Evolutionary conservation across 92 coral and sea anemone genomes (phyloP), one percentile per base, ranked within the genome.

Genomic region (Anthopleura xanthogrammica): DNA sequence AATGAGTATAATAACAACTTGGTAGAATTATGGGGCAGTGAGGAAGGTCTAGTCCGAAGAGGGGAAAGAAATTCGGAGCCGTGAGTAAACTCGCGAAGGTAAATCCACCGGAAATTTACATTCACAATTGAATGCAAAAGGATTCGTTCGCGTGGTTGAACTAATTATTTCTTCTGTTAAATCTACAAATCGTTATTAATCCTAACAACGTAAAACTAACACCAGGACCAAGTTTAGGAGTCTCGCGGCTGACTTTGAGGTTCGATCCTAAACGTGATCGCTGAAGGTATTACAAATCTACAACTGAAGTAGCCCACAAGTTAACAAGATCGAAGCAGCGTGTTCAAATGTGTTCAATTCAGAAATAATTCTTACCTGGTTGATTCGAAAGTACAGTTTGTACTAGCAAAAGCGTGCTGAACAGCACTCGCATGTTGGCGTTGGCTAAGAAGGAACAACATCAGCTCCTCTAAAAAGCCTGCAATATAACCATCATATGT

Each of bases 181-280:
- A 93, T 93, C 98, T 90, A 93, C 98, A 93, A 93, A 93, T 92
- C 90, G 65, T 93, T 90, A 93, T 93, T 93, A 93, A 93, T 91
- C 93, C 95, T 92, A 93, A 93, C 95, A 79, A 87, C 91, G 83
- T 85, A 89, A 93, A 93, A 93, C 93, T 90, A 93, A 93, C 92
- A 90, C 89, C 90, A 79, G 78, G 72, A 54, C 39, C 89, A 84
- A 81, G 87, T 62, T 81, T 82, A 82, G 77, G 41, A 78, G 91
- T 29, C 72, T 66, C 74, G 83, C 68, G 77, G 88, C 43, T 43
- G 42, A 12, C 55, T 42, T 12, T 46, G 42, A 46, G 40, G 76
- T 50, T 20, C 88, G 79, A 43, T 85, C 83, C 88, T 46, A 79
- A 79, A 66, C 88, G 62, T 79, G 80, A 71, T 70, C 88, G 68